Percentiles rank a stretch among this genome's conserved stretches.
phyloP scores from a whole-genome alignment of 2,888 invertebrate species.

The Drosophila antonietae region DNA sequence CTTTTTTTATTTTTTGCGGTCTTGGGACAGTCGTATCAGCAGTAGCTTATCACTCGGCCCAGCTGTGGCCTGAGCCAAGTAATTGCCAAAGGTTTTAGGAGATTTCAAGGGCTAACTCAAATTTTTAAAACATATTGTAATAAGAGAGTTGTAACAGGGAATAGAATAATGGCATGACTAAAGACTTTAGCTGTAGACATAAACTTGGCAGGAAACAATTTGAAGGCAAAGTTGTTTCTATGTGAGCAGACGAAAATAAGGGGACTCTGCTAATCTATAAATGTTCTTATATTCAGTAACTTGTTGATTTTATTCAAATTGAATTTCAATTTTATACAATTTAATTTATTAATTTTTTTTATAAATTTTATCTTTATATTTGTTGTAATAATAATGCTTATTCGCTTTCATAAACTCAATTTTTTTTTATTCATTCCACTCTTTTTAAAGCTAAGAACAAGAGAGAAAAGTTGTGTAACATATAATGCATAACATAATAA shows the following conservation, averaged over 20 bases:
- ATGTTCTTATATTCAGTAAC: no score
- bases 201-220: not conserved
- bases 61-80: slow-evolving; percentile 56
- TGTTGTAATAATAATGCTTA: no score
- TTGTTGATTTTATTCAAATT: no score
- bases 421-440: no score
- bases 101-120: slow-evolving; percentile 27
- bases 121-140: not conserved
- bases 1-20: not conserved
- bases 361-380: no score
- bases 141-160: no score
- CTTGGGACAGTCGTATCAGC: slow-evolving; percentile 13
- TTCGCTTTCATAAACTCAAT: no score
- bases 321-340: no score
- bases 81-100: slow-evolving; percentile 62
- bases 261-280: no score
- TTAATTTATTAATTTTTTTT: no score
- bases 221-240: no score
- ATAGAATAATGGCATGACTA: not conserved
- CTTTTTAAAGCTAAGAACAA: not conserved
- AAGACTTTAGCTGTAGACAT: not conserved
- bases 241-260: no score
- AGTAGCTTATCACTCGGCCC: slow-evolving; percentile 56
- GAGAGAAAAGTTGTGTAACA: not conserved
- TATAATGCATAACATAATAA: not conserved